Conservation (phyloP, 2,797 vertebrate genomes). For the Kryptolebias ocellatus region DNA sequence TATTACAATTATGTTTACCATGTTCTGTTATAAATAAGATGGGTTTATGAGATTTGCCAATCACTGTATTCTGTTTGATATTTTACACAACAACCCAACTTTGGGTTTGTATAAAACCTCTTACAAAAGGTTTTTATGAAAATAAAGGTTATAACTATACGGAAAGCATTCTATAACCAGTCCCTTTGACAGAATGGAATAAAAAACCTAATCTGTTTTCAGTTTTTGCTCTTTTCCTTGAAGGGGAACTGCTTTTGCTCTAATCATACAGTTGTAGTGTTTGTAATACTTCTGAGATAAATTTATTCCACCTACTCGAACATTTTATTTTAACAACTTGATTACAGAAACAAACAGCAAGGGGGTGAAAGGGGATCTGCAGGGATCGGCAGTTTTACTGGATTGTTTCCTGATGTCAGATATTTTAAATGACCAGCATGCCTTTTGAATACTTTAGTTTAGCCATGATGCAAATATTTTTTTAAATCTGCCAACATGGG, state of each 20-base stretch:
- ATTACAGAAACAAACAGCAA: not conserved
- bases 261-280: not conserved
- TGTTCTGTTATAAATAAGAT: no score
- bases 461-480: not conserved
- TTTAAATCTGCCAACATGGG: constrained; percentile 1
- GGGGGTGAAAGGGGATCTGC: not conserved
- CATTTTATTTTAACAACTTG: not conserved
- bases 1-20: no score
- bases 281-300: constrained; percentile 1
- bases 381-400: not conserved
- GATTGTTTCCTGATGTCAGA: not conserved
- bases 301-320: constrained; percentile 6
- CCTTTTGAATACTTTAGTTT: not conserved
- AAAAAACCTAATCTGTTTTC: not conserved
- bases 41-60: no score
- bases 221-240: not conserved
- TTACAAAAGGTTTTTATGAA: no score
- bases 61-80: no score
- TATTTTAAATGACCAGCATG: constrained; percentile 6
- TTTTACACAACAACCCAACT: no score
- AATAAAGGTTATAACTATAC: no score
- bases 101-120: no score
- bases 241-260: not conserved
- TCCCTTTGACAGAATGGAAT: not conserved
- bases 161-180: no score